These are phyloP conservation scores for Polylopha cassiicola DNA, from an alignment of 2,888 invertebrate species.

Conservation along the genomic window DNA sequence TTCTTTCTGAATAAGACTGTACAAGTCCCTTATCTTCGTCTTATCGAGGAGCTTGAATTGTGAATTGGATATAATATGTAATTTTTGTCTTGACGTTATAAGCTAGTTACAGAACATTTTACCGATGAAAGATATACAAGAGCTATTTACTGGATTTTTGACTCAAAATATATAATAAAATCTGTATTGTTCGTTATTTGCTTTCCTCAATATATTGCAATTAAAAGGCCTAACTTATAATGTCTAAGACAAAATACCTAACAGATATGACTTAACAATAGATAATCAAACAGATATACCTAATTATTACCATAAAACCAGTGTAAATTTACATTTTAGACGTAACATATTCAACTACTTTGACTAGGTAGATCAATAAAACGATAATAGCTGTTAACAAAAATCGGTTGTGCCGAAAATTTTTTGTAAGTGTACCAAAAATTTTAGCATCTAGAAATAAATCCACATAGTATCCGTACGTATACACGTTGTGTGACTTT, in stretches of 20 bases:
- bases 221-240: conserved; percentile 20
- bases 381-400: conserved; percentile 31
- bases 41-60: conserved; percentile 12
- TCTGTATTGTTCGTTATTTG: conserved; percentile 2
- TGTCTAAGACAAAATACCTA: conserved; percentile 9
- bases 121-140: not conserved
- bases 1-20: no score
- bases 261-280: conserved; percentile 14
- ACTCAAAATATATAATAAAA: conserved; percentile 16
- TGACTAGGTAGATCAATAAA: conserved; percentile 24
- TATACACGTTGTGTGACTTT: conserved; percentile 52
- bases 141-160: conserved; percentile 10
- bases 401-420: conserved; percentile 51
- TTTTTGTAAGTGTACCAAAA: conserved; percentile 32
- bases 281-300: conserved; percentile 14
- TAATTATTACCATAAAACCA: conserved; percentile 18
- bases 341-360: conserved; percentile 24
- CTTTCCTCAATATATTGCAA: no score
- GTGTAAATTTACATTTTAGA: conserved; percentile 27
- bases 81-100: conserved; percentile 15
- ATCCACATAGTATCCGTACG: conserved; percentile 34
- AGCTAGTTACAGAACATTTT: conserved; percentile 6
- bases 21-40: conserved; percentile 15
- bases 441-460: conserved; percentile 14
- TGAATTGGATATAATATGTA: conserved; percentile 6